A percentile compares a stretch with the other conserved stretches of the same genome.
phyloP scores from a whole-genome alignment of 1,140 invertebrate species.

The Battus philenor region DNA sequence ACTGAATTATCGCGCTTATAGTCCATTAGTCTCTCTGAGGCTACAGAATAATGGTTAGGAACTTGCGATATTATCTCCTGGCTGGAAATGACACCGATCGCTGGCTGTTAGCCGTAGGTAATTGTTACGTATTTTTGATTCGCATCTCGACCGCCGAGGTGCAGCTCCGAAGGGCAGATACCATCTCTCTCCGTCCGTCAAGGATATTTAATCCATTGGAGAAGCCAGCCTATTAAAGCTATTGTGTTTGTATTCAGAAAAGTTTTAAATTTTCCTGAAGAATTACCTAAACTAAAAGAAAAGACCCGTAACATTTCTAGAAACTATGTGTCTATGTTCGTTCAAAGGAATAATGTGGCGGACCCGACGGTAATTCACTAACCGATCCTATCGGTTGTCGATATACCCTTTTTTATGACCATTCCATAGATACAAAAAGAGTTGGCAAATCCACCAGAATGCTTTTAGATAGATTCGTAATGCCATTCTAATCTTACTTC shows the following conservation, averaged over 20 bases:
- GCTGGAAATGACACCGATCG: constrained; percentile 41
- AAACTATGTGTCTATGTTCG: constrained; percentile 18
- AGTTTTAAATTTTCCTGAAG: too few species aligned
- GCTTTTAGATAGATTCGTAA: constrained; percentile 15
- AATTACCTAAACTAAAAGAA: too few species aligned
- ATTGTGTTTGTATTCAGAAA: too few species aligned
- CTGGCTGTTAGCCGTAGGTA: constrained; percentile 17
- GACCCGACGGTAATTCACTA: constrained; percentile 50
- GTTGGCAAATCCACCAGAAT: constrained; percentile 30
- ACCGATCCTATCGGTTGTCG: constrained; percentile 56
- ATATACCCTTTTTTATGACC: constrained; percentile 61
- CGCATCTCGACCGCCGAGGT: constrained; percentile 8
- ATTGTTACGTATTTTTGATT: constrained; percentile 19
- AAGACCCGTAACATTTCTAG: constrained; percentile 29
- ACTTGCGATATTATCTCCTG: constrained; percentile 28
- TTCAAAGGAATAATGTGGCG: constrained; percentile 41
- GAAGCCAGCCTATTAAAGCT: too few species aligned
- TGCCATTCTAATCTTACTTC: constrained; percentile 12
- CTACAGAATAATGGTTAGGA: constrained; percentile 51
- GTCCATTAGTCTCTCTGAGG: constrained; percentile 59
- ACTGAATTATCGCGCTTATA: constrained; percentile 57
- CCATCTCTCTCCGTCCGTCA: constrained; percentile 1
- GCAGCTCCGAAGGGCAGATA: background rate
- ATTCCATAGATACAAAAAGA: constrained; percentile 46
- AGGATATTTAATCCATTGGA: too few species aligned